phyloP scores from a whole-genome alignment of 2,888 invertebrate genomes.

The Coenonympha arcania region DNA sequence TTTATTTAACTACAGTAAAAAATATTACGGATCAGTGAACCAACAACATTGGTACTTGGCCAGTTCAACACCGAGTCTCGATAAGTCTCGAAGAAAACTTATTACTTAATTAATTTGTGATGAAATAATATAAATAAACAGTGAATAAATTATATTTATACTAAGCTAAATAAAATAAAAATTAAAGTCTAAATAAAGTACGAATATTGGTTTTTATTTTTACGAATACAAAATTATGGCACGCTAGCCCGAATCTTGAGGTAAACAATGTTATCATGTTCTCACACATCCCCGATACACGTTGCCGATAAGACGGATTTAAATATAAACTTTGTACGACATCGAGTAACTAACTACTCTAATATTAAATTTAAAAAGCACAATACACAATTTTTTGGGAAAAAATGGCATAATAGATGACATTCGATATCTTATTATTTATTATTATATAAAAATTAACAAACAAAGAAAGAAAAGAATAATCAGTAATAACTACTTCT shows the following conservation, averaged over 20 bases:
- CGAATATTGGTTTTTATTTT: conserved; percentile 15
- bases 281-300: background rate
- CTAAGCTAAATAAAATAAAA: background rate
- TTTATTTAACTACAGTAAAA: no score
- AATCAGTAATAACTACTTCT: no score
- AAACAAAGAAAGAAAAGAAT: background rate
- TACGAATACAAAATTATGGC: conserved; percentile 16
- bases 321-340: background rate
- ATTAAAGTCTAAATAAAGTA: background rate
- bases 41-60: background rate
- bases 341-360: background rate
- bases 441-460: background rate
- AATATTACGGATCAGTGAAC: no score
- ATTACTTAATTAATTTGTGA: background rate
- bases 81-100: background rate
- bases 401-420: background rate
- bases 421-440: no score
- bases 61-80: background rate
- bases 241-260: conserved; percentile 18
- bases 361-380: background rate
- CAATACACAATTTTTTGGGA: background rate
- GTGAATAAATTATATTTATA: background rate
- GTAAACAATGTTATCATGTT: conserved; percentile 18
- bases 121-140: background rate
- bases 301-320: conserved; percentile 5